Base-by-base conservation (phyloP, 2,888 invertebrate species). In the Ethmia dodecea region DNA sequence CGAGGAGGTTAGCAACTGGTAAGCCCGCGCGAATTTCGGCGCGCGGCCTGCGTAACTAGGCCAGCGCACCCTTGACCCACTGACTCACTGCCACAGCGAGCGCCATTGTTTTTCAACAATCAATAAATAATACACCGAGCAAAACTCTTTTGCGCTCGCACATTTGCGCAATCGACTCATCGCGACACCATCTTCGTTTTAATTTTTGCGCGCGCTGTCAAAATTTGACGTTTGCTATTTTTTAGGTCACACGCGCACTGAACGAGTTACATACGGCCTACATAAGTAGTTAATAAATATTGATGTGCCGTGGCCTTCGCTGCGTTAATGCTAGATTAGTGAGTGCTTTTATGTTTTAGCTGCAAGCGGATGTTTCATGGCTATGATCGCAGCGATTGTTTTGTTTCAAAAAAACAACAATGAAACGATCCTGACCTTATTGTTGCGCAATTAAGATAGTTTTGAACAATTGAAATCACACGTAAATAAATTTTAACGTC, bases 71-170 rank as follows among this genome's bases (percentile, higher is more conserved):
- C 84, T 83, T 86, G 84, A 81, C 84, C 76, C 66, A 84, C 83
- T 86, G 84, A 78, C 83, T 83, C 73, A 84, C 77, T 84, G 79
- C 73, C 81, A 72, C 74, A 66, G 67, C 73, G 61, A 66, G 67
- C 72, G 72, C 81, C 78, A 83, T 84, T 83, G 83, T 84, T 81
- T 80, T 80, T 77, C 76, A 80, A 83, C 83, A 81, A 84, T 84
- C 83, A 83, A 84, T 84, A 84, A 80, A 79, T 80, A 84, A 79
- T 81, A 80, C 74, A 71, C 72, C 58, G 67, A 65, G 70, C 68
- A 66, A 75, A 75, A 75, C 73, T 74, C 63, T 65, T 68, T 69
- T 66, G 22, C 71, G 60, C 55, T 70, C 57, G 65, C 66, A 65
- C 61, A 60, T 75, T 81, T 81, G 73, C 80, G 77, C 72, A 80